Base-by-base conservation (phyloP, 2,888 invertebrate genomes). In the Odontothrips loti region DNA sequence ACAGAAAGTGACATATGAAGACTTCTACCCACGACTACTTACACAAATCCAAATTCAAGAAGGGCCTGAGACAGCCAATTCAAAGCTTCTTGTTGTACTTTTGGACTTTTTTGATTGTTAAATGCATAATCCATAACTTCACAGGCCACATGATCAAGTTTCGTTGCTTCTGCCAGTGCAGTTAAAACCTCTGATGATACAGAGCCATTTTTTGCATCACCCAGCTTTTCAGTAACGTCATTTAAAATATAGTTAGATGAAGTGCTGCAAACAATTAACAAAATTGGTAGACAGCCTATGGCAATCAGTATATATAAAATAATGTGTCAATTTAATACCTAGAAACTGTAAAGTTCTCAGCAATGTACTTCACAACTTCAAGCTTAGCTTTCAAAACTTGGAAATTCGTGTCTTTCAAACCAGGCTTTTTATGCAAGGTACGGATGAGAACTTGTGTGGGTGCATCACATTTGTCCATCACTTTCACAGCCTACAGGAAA, bases 41-140 rank as follows among this genome's bases (percentile, higher is more conserved):
- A 94, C 93, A 90, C 89, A 85, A 96, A 93, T 2, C 97, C 97
- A 89, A 97, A 97, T 86, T 97, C 96, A 85, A 92, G 91, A 9
- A 97, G 90, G 0, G 96, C 93, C 75, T 88, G 90, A 0, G 92
- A 89, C 83, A 96, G 89, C 96, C 97, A 97, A 82, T 90, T 90
- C 81, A 97, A 89, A 81, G 95, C 90, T 87, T 97, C 97, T 0
- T 94, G 92, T 86, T 96, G 95, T 75, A 96, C 95, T 88, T 96
- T 96, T 0, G 97, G 97, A 86, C 94, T 97, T 88, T 96, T 96
- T 87, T 96, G 96, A 15, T 89, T 89, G 84, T 91, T 92, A 87
- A 96, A 95, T 0, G 95, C 94, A 86, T 91, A 93, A 2, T 91
- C 90, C 43, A 96, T 87, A 0, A 94, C 92, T 86, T 93, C 92